phyloP scores from a whole-genome alignment of 2,888 invertebrate genomes.

The Trilocha varians region DNA sequence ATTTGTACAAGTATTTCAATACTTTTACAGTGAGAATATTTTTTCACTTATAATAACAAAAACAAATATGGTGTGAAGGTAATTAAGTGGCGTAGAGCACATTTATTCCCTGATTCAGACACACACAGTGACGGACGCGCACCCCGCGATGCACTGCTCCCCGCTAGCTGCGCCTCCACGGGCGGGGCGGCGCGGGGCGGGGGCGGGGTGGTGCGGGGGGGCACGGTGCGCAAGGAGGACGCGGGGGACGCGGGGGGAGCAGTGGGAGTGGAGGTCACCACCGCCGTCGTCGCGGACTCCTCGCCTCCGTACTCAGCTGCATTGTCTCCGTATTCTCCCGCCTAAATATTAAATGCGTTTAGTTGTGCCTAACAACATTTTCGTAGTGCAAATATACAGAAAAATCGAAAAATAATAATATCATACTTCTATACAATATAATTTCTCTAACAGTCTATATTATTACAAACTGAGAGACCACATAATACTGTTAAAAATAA shows the following conservation, averaged over 20 bases:
- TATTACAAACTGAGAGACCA: neutral
- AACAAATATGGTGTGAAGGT: too few species aligned
- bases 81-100: too few species aligned
- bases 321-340: conserved; percentile 58
- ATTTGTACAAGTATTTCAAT: too few species aligned
- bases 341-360: too few species aligned
- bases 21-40: too few species aligned
- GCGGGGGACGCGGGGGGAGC: conserved; percentile 4
- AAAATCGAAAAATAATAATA: too few species aligned
- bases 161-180: conserved; percentile 2
- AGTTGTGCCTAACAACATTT: too few species aligned
- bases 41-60: too few species aligned
- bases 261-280: conserved; percentile 5
- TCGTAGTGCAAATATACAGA: too few species aligned
- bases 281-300: conserved; percentile 14
- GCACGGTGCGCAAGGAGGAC: conserved; percentile 3
- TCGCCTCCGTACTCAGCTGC: conserved; percentile 41
- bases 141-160: conserved; percentile 1
- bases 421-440: too few species aligned
- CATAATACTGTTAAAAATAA: too few species aligned
- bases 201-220: conserved; percentile 8
- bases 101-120: too few species aligned
- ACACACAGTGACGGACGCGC: conserved; percentile 1
- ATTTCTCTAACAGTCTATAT: conserved; percentile 12
- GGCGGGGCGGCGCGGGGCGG: conserved; percentile 5